phyloP scores from a whole-genome alignment of 2,888 invertebrate genomes.

The Coelinius sp. region DNA sequence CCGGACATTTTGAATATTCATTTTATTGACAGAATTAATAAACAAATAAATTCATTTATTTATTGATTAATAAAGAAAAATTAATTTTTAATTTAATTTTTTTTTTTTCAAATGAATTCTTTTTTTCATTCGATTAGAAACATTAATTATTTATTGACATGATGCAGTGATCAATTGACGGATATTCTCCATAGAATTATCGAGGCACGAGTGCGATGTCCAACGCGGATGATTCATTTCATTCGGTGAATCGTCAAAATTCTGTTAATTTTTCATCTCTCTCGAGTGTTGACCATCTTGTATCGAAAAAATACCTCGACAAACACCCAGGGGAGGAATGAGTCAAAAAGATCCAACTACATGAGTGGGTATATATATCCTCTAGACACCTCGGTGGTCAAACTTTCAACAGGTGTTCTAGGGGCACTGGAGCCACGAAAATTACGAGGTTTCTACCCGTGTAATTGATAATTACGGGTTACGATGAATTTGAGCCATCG shows the following conservation, averaged over 20 bases:
- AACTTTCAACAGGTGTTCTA: slow-evolving; percentile 50
- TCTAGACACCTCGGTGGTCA: slow-evolving; percentile 37
- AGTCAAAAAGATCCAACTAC: neutral
- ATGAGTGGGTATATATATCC: slow-evolving; percentile 9
- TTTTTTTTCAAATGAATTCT: too few species aligned
- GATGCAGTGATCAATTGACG: neutral
- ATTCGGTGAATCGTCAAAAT: slow-evolving; percentile 45
- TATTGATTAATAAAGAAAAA: too few species aligned
- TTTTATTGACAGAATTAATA: too few species aligned
- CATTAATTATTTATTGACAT: too few species aligned
- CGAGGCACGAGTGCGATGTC: neutral
- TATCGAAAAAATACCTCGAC: neutral
- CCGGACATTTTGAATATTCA: too few species aligned
- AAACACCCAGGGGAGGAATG: neutral
- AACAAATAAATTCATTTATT: too few species aligned
- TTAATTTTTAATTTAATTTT: too few species aligned
- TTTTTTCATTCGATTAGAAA: too few species aligned
- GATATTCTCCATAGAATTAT: neutral
- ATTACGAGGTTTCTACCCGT: slow-evolving; percentile 54
- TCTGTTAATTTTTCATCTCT: neutral
- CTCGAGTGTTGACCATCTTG: neutral
- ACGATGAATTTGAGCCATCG: slow-evolving; percentile 35
- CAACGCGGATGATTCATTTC: slow-evolving; percentile 41
- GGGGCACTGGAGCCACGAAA: slow-evolving; percentile 40
- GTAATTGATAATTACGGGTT: slow-evolving; percentile 65